phyloP scores from a whole-genome alignment of 2,888 invertebrate species.

The Epistrophella euchroma region DNA sequence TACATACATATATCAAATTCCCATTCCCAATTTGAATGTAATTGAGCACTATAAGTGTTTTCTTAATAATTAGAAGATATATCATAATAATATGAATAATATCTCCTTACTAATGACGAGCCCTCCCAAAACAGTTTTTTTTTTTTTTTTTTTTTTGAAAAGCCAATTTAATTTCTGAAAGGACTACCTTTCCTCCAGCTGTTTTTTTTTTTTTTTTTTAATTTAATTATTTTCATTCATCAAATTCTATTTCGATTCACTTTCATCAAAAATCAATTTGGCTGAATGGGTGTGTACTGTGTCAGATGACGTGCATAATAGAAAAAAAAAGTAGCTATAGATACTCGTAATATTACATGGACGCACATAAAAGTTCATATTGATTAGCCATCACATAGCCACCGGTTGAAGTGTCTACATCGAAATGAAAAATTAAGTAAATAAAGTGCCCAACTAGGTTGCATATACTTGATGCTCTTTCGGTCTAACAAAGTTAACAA shows the following conservation, averaged over 20 bases:
- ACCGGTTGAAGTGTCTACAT: background rate
- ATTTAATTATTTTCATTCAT: slow-evolving; percentile 58
- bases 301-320: slow-evolving; percentile 4
- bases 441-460: background rate
- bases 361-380: slow-evolving; percentile 51
- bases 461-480: background rate
- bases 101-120: background rate
- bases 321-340: background rate
- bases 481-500: no score
- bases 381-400: slow-evolving; percentile 46
- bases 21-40: slow-evolving; percentile 15
- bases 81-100: background rate
- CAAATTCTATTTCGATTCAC: slow-evolving; percentile 26
- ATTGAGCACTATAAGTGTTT: slow-evolving; percentile 43
- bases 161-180: background rate
- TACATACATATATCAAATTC: background rate
- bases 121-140: background rate
- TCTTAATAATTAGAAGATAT: background rate
- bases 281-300: background rate
- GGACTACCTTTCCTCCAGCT: background rate
- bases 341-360: slow-evolving; percentile 22
- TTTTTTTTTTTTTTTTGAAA: background rate
- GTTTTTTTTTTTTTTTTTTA: background rate
- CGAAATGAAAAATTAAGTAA: background rate
- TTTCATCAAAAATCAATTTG: slow-evolving; percentile 34